These are phyloP conservation scores for Sebastes hubbsi DNA, from an alignment of 2,797 vertebrate species.

Conservation along the genomic window DNA sequence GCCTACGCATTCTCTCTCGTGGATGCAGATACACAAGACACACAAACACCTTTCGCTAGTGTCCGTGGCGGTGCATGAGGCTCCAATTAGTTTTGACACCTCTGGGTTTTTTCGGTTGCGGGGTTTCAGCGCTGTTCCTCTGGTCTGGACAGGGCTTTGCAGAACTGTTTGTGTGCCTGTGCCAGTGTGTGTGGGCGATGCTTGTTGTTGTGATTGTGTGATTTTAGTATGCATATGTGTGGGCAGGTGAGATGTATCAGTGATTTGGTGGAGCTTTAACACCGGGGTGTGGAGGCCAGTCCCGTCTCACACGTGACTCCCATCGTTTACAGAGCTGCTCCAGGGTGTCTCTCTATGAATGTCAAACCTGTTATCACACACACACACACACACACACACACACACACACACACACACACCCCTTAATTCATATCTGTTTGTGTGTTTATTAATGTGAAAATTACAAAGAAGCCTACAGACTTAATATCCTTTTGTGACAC, in stretches of 20 bases:
- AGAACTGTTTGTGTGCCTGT: not conserved
- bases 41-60: conserved; percentile 3
- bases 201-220: conserved; percentile 49
- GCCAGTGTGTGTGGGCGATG: conserved; percentile 18
- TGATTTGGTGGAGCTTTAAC: conserved; percentile 26
- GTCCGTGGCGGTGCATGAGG: not conserved
- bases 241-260: conserved; percentile 55
- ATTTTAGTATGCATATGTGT: conserved; percentile 62
- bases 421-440: not conserved
- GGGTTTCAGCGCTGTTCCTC: conserved; percentile 40
- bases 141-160: conserved; percentile 28
- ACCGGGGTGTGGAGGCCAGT: conserved; percentile 45
- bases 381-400: not conserved
- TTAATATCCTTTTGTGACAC: conserved; percentile 17
- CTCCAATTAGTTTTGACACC: conserved; percentile 55
- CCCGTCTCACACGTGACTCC: conserved; percentile 5
- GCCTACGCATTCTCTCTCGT: conserved; percentile 49
- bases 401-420: not conserved
- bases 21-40: conserved; percentile 37
- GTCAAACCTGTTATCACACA: conserved; percentile 11
- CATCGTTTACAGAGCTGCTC: conserved; percentile 14
- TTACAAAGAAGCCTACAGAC: not conserved
- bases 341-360: not conserved
- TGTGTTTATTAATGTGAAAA: conserved; percentile 3
- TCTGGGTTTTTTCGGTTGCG: conserved; percentile 19